Conservation (phyloP, 2,113 vertebrate genomes). For the Chloropsis hardwickii region DNA sequence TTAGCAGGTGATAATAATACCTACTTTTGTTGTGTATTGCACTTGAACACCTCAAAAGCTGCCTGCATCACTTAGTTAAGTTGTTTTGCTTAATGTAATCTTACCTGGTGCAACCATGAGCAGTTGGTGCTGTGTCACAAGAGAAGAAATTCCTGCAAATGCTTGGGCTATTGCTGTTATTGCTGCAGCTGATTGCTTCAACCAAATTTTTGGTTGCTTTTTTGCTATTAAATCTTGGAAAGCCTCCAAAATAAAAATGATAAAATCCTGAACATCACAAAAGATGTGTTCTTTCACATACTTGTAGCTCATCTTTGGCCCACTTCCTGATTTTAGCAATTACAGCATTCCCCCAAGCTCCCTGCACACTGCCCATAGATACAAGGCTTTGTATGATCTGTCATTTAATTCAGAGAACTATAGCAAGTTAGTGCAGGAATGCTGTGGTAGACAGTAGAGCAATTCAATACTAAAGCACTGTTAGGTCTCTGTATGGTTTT, state of each 20-base stretch:
- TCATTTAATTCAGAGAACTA: background rate
- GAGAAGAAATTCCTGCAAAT: background rate
- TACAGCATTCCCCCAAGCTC: background rate
- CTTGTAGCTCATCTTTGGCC: background rate
- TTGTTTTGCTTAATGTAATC: background rate
- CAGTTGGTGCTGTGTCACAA: background rate
- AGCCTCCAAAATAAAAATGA: conserved; percentile 35
- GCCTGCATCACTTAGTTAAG: background rate
- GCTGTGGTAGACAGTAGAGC: background rate
- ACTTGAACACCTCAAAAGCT: background rate
- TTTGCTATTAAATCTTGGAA: background rate
- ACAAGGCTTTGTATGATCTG: background rate
- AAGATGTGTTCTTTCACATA: conserved; percentile 4
- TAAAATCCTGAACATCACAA: conserved; percentile 25
- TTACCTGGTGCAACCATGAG: background rate
- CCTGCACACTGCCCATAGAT: background rate
- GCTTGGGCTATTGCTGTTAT: background rate
- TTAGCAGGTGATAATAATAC: background rate
- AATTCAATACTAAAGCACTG: background rate
- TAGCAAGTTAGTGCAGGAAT: background rate
- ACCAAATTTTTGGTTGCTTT: background rate
- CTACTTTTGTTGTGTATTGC: background rate
- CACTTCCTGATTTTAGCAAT: background rate
- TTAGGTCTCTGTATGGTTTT: background rate
- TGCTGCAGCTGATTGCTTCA: background rate